Evolutionary conservation across 2,888 invertebrate species (phyloP).

Genomic region (Desoria tigrina): DNA sequence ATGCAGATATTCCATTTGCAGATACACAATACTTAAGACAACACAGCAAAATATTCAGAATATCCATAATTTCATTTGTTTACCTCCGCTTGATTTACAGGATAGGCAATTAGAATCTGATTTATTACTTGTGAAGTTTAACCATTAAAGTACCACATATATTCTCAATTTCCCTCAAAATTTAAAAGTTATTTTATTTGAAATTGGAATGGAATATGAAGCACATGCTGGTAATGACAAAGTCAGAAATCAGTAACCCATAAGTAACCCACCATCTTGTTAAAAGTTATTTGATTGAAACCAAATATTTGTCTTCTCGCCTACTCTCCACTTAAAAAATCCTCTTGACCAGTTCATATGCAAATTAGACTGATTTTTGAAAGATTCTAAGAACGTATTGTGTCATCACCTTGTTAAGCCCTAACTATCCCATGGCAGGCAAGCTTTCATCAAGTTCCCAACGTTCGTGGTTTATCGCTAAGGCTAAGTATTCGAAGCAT

Average conservation of each 20-base stretch:
- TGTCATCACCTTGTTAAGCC: constrained; percentile 7
- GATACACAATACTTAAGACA: too few relatives aligned
- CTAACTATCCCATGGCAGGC: too few relatives aligned
- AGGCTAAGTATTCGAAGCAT: too few relatives aligned
- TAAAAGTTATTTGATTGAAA: constrained; percentile 31
- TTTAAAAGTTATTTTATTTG: constrained; percentile 12
- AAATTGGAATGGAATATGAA: neutral
- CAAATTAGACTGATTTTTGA: constrained; percentile 12
- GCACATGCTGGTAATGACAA: neutral
- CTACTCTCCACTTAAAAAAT: constrained; percentile 16
- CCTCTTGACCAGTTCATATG: constrained; percentile 16
- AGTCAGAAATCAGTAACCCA: neutral
- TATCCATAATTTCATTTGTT: neutral
- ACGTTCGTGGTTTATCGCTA: too few relatives aligned
- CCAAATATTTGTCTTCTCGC: constrained; percentile 43
- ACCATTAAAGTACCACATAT: neutral
- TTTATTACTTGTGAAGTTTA: constrained; percentile 38
- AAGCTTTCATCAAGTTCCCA: too few relatives aligned
- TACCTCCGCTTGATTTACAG: constrained; percentile 43
- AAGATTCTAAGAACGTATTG: neutral
- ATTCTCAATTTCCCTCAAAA: constrained; percentile 5
- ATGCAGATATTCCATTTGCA: too few relatives aligned
- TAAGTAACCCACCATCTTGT: neutral
- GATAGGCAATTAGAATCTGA: constrained; percentile 46
- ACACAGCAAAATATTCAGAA: constrained; percentile 6